Percentiles rank a stretch among this genome's conserved stretches.
phyloP scores from a whole-genome alignment of 1,140 invertebrate genomes.

The Microplitis mediator region DNA sequence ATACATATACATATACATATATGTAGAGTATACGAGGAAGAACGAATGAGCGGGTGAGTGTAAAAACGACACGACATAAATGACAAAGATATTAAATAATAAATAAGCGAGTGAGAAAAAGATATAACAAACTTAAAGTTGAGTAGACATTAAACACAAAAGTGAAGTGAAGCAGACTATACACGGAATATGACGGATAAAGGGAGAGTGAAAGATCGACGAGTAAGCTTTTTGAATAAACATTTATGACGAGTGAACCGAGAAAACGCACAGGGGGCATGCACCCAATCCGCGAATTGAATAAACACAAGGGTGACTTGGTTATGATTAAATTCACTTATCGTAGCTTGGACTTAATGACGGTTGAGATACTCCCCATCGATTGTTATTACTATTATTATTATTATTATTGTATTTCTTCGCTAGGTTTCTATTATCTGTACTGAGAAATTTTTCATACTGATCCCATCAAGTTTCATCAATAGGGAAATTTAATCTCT shows the following conservation, averaged over 20 bases:
- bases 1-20: not conserved
- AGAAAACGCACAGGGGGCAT: not conserved
- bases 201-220: slow-evolving; percentile 1
- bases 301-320: slow-evolving; percentile 25
- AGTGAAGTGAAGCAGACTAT: not conserved
- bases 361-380: not conserved
- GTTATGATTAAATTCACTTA: slow-evolving; percentile 32
- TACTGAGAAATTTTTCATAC: not conserved
- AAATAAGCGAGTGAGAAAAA: too few relatives aligned
- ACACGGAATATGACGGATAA: not conserved
- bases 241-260: slow-evolving; percentile 26
- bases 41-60: too few relatives aligned
- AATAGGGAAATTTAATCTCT: slow-evolving; percentile 20
- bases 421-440: slow-evolving; percentile 4
- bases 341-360: slow-evolving; percentile 13
- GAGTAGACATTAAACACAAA: not conserved
- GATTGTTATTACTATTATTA: not conserved
- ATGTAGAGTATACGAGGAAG: too few relatives aligned
- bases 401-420: not conserved
- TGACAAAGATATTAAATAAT: too few relatives aligned
- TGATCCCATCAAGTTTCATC: slow-evolving; percentile 17
- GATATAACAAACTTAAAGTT: not conserved
- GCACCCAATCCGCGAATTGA: slow-evolving; percentile 20
- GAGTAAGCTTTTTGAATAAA: slow-evolving; percentile 14
- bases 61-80: too few relatives aligned